Percentiles rank a stretch among this genome's conserved stretches.
Conservation (phyloP, 37 sponge, comb jelly and placozoan genomes). For the Ianthella basta region DNA sequence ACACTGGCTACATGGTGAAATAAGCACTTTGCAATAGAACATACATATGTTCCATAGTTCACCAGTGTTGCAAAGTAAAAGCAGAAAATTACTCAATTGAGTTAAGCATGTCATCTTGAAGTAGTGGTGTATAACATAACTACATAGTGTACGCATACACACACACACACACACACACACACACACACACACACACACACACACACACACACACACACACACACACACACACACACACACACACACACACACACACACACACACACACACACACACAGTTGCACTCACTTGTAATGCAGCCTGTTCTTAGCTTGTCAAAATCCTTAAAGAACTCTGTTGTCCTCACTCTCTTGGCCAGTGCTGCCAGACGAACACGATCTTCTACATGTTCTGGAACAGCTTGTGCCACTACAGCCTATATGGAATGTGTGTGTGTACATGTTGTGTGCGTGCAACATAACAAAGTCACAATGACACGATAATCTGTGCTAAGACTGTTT, state of each 20-base stretch:
- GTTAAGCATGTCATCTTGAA: not conserved
- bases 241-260: not conserved
- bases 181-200: not conserved
- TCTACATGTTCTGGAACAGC: slow-evolving; percentile 41
- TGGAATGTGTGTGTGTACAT: too few relatives aligned
- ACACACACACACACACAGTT: not conserved
- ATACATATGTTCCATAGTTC: too few relatives aligned
- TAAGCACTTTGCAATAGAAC: too few relatives aligned
- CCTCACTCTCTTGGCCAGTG: slow-evolving; percentile 46
- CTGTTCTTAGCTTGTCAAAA: slow-evolving; percentile 28
- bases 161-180: slow-evolving; percentile 1
- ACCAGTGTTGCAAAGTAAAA: too few relatives aligned
- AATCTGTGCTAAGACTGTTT: too few relatives aligned
- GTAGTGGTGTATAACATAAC: not conserved
- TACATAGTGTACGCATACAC: not conserved
- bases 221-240: not conserved
- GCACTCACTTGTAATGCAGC: slow-evolving; percentile 26
- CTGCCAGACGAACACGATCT: slow-evolving; percentile 49
- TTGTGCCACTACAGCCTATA: slow-evolving; percentile 1
- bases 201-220: not conserved
- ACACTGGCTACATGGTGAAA: too few relatives aligned
- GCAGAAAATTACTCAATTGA: too few relatives aligned
- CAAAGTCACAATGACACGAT: not conserved
- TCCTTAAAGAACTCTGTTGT: slow-evolving; percentile 30
- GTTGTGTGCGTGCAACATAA: not conserved